Percentiles rank a stretch among this genome's conserved stretches.
Conservation (phyloP, 2,888 invertebrate species). For the Hemistola chrysoprasaria region DNA sequence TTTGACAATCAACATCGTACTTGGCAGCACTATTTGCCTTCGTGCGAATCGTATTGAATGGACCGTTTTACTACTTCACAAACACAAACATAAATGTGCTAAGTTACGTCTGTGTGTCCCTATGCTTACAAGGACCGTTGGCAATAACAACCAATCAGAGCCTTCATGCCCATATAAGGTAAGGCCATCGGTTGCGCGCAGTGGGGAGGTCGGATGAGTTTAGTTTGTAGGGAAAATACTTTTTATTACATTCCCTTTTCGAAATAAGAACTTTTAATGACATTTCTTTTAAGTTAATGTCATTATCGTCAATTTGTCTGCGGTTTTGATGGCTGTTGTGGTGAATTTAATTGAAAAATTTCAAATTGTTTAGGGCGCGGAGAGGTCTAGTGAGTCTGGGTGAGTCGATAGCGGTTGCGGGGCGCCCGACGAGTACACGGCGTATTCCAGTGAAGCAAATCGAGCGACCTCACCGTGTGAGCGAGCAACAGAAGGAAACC, state of each 20-base stretch:
- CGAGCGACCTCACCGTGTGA: conserved; percentile 61
- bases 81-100: conserved; percentile 42
- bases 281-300: conserved; percentile 30
- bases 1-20: conserved; percentile 28
- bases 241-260: conserved; percentile 27
- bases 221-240: conserved; percentile 46
- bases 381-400: conserved; percentile 67
- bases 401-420: conserved; percentile 60
- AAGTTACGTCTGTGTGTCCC: conserved; percentile 46
- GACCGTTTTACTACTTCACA: conserved; percentile 54
- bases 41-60: conserved; percentile 49
- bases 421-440: conserved; percentile 54
- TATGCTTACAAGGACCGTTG: conserved; percentile 76
- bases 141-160: conserved; percentile 84
- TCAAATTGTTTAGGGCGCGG: conserved; percentile 48
- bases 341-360: conserved; percentile 46
- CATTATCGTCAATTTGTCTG: conserved; percentile 45
- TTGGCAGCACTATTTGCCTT: conserved; percentile 38
- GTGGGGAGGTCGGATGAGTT: conserved; percentile 76
- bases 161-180: conserved; percentile 91
- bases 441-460: conserved; percentile 65
- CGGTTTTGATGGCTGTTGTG: conserved; percentile 44
- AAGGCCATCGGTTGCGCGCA: conserved; percentile 83
- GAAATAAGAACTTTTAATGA: conserved; percentile 22
- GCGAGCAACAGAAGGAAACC: conserved; percentile 62